A percentile compares a stretch with the other conserved stretches of the same genome.
phyloP scores from a whole-genome alignment of 2,888 invertebrate species.

The Volucella zonaria region DNA sequence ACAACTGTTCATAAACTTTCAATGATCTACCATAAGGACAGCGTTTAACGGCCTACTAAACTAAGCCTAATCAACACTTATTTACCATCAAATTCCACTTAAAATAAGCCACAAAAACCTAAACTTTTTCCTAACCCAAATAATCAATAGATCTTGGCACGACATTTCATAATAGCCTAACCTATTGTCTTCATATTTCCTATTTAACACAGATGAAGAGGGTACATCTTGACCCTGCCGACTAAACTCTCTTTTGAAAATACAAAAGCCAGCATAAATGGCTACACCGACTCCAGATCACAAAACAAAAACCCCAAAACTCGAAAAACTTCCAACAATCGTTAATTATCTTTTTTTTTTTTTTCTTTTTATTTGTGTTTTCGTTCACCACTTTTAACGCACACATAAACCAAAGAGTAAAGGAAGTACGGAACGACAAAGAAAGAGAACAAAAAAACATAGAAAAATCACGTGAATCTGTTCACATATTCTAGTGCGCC shows the following conservation, averaged over 20 bases:
- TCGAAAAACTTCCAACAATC: constrained; percentile 64
- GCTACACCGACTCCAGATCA: constrained; percentile 4
- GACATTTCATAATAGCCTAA: constrained; percentile 37
- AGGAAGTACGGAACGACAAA: too few species aligned
- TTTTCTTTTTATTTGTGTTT: too few species aligned
- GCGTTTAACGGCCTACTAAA: too few species aligned
- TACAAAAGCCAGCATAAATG: constrained; percentile 18
- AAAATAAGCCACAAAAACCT: too few species aligned
- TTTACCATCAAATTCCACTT: too few species aligned
- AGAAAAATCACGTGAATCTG: constrained; percentile 40
- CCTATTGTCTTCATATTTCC: constrained; percentile 52
- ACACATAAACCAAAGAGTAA: constrained; percentile 16
- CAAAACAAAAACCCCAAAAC: constrained; percentile 1
- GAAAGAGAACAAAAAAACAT: constrained; percentile 19
- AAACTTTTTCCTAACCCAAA: not conserved
- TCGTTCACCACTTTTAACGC: constrained; percentile 39
- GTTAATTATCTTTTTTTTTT: constrained; percentile 62
- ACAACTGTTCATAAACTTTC: too few species aligned
- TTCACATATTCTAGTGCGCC: constrained; percentile 56
- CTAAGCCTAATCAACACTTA: too few species aligned
- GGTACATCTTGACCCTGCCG: constrained; percentile 22
- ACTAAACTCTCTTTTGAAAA: constrained; percentile 10
- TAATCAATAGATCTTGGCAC: constrained; percentile 46
- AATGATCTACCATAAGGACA: too few species aligned
- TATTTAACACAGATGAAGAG: constrained; percentile 48